Base-by-base conservation (phyloP, 2,797 vertebrate genomes). In the Ptychobarbus kaznakovi region DNA sequence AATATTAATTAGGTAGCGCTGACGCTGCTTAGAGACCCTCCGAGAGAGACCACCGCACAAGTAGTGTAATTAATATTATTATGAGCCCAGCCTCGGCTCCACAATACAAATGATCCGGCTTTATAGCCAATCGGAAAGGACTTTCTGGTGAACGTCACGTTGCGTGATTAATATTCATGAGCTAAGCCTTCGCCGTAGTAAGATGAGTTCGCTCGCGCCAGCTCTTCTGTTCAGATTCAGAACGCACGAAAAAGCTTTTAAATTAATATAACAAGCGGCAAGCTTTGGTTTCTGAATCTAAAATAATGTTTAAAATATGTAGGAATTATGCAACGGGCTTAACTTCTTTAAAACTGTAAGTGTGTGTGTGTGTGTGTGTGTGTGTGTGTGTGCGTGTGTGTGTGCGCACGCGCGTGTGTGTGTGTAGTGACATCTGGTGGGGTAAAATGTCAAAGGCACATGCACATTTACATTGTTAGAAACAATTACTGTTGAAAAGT, bases 391-490 rank as follows among this genome's bases (percentile, higher is more conserved):
- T 44, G 12, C 6, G 44, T 84, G 3, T 69, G 38, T 38, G 38
- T 38, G 10, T 56, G 22, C 3, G 73, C 32, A 6, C 15, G 13
- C 15, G 11, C 46, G 16, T 7, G 73, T 46, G 12, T 18, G 16
- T 22, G 49, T 84, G 4, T 70, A 18, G 51, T 20, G 74, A 46
- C 56, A 78, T 40, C 85, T 58, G 20, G 65, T 79, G 74, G 74
- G 25, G 5, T 18, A 58, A 22, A 6, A 15, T 49, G 42, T 63
- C 1, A 61, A 58, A n/a, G 38, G 6, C 56, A 69, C 56, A n/a
- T 56, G 22, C n/a, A n/a, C 4, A 12, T 12, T 12, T 2, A 5
- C 4, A 12, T 25, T 61, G 58, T 25, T 61, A 25, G 12, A 61
- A 12, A 61, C n/a, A 61, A 25, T 12, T 61, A 25, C 58, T 25